Evolutionary conservation across 1,140 invertebrate genomes (phyloP).

Genomic region (Heliconius hewitsoni): DNA sequence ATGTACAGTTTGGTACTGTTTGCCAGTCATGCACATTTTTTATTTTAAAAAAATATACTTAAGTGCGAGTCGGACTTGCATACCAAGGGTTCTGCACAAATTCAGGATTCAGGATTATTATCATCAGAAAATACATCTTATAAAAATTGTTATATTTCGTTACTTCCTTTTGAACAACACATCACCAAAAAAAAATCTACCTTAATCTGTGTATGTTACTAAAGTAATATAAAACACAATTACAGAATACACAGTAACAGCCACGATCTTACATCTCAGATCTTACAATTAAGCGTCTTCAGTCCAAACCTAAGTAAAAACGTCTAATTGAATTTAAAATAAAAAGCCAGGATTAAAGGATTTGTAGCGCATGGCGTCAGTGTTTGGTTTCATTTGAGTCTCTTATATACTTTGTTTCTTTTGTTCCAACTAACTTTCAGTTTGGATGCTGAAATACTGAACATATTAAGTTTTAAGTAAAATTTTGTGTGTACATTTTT

Average conservation of each 20-base stretch:
- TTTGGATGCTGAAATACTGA: not conserved
- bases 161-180: too few species aligned
- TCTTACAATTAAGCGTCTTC: not conserved
- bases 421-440: not conserved
- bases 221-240: not conserved
- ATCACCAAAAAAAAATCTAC: not conserved
- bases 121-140: too few species aligned
- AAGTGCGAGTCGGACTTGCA: too few species aligned
- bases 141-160: too few species aligned
- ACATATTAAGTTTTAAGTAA: not conserved
- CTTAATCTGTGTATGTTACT: too few species aligned
- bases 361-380: conserved; percentile 3
- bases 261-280: conserved; percentile 3
- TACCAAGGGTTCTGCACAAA: too few species aligned
- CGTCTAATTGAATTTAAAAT: conserved; percentile 12
- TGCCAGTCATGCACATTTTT: too few species aligned
- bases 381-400: conserved; percentile 12
- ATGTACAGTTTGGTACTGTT: too few species aligned
- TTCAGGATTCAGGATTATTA: too few species aligned
- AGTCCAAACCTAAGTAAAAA: not conserved
- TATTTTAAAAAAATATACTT: too few species aligned
- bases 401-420: not conserved
- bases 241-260: not conserved
- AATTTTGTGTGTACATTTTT: not conserved
- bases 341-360: conserved; percentile 8